Base-by-base conservation (phyloP, 1,140 invertebrate genomes). In the Drosophila pectinifera region DNA sequence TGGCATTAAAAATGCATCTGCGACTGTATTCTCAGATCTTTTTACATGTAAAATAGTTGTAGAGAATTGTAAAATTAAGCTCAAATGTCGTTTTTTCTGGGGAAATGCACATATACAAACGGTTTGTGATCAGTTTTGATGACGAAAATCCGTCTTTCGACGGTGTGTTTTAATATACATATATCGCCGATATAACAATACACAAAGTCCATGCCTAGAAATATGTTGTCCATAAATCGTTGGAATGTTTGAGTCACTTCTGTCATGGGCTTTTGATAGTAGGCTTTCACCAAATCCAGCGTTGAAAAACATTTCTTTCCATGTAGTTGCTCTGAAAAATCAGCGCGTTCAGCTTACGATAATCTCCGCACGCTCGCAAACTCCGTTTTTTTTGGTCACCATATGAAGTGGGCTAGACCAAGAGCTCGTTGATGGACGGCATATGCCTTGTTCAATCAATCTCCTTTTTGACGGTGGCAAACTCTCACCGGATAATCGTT, bases 151-250 rank as follows among this genome's bases (percentile, higher is more conserved):
- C n/a, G n/a, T n/a, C n/a, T n/a, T n/a, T n/a, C n/a, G n/a, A n/a
- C n/a, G n/a, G n/a, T n/a, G n/a, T n/a, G n/a, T n/a, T n/a, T 28
- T 28, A 7, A 28, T n/a, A 93, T 76, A 0, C 93, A 36, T 41
- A 93, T 83, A 46, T 93, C 92, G 48, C 93, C 91, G 1, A 92
- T 77, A 43, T 91, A 92, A 28, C 64, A 42, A 45, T 80, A 93
- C 5, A 51, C 31, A 10, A 26, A 49, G 13, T n/a, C n/a, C n/a
- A n/a, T n/a, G n/a, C n/a, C n/a, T n/a, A n/a, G n/a, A n/a, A n/a
- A n/a, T n/a, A n/a, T n/a, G n/a, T n/a, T n/a, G n/a, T n/a, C n/a
- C n/a, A 24, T 14, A 24, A 49, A 24, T 4, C 26, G n/a, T 14
- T 36, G 31, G 14, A 36, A 42, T 8, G 26, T 57, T 41, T 57